These are phyloP conservation scores for Protosalanx chinensis DNA, from an alignment of 2,797 vertebrate species.

Conservation along the genomic window DNA sequence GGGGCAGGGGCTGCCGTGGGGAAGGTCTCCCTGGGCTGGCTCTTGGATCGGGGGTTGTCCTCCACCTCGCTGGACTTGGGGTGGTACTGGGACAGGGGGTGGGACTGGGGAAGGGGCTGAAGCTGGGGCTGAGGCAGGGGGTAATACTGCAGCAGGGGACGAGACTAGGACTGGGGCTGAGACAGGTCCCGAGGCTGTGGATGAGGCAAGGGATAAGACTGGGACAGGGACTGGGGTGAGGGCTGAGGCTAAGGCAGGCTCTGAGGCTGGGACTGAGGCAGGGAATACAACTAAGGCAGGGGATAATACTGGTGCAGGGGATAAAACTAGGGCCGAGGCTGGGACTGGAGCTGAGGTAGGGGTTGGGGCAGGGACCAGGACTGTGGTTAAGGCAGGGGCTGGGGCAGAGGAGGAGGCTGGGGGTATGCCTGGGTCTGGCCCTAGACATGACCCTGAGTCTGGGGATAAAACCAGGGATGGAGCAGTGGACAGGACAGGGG, in stretches of 20 bases:
- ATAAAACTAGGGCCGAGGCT: not conserved
- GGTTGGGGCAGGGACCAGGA: not conserved
- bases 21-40: conserved; percentile 69
- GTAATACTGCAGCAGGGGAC: conserved; percentile 3
- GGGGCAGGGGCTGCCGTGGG: conserved; percentile 63
- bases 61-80: conserved; percentile 54
- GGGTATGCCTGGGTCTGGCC: not conserved
- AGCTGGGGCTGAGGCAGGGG: too few relatives aligned
- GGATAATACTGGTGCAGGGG: not conserved
- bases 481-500: conserved; percentile 32
- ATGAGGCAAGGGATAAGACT: not conserved
- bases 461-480: conserved; percentile 25
- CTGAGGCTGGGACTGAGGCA: conserved; percentile 17
- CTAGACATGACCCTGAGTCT: conserved; percentile 1
- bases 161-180: conserved; percentile 9
- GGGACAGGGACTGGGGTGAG: not conserved
- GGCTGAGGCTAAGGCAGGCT: conserved; percentile 23
- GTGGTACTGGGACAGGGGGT: conserved; percentile 22
- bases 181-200: not conserved
- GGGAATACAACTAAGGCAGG: not conserved
- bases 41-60: conserved; percentile 68
- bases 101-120: not conserved
- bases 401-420: not conserved
- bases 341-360: conserved; percentile 16
- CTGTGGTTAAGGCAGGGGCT: conserved; percentile 20